Conservation (phyloP, 2,113 vertebrate species). For the Pyxicephalus adspersus region DNA sequence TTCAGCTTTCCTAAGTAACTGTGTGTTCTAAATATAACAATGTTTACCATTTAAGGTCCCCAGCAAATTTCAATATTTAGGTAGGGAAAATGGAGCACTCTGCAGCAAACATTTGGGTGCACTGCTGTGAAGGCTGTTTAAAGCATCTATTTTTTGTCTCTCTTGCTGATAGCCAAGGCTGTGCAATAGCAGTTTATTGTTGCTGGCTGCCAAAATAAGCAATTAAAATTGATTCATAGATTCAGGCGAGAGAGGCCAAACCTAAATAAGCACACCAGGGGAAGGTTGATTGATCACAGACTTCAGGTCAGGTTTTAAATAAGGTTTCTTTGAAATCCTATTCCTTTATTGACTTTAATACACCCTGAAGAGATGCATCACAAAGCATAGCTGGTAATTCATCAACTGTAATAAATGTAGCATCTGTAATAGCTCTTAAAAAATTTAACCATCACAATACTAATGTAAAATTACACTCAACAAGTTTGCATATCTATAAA, state of each 20-base stretch:
- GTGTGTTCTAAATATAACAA: conserved; percentile 8
- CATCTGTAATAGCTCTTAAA: conserved; percentile 60
- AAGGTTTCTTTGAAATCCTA: conserved; percentile 50
- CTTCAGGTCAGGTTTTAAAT: conserved; percentile 54
- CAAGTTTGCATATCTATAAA: too few species aligned
- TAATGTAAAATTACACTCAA: background rate
- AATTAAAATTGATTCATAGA: conserved; percentile 13
- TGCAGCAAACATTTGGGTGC: background rate
- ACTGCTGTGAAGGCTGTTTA: conserved; percentile 29
- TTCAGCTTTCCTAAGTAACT: too few species aligned
- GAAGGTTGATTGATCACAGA: conserved; percentile 55
- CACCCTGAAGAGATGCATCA: conserved; percentile 47
- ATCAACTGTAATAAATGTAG: conserved; percentile 53
- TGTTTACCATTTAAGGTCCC: conserved; percentile 7
- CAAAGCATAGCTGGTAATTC: conserved; percentile 59
- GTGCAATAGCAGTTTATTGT: conserved; percentile 40
- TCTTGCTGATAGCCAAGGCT: conserved; percentile 26
- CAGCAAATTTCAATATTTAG: conserved; percentile 29
- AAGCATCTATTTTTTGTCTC: conserved; percentile 38
- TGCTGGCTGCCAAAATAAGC: conserved; percentile 24
- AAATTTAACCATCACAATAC: conserved; percentile 47
- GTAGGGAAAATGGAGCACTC: conserved; percentile 11
- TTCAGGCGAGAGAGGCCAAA: conserved; percentile 40
- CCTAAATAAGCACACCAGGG: conserved; percentile 33
- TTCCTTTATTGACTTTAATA: conserved; percentile 40